Evolutionary conservation across 2,797 vertebrate species (phyloP).

Genomic region (Ctenopoma multispine): DNA sequence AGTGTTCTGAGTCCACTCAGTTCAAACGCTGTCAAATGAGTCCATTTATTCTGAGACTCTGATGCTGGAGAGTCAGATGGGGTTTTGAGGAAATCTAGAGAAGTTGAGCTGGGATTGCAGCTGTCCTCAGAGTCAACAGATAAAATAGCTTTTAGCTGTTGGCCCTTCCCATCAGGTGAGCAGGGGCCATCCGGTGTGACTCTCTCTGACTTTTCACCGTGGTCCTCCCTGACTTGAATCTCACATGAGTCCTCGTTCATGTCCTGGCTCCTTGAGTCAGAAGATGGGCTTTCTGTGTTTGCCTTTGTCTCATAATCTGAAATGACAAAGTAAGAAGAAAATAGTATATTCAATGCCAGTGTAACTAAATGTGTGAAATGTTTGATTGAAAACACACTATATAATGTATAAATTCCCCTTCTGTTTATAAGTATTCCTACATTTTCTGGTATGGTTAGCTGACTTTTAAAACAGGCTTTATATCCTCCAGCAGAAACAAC

Average conservation of each 20-base stretch:
- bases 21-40: conserved; percentile 95
- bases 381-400: background rate
- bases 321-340: conserved; percentile 7
- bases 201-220: conserved; percentile 81
- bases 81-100: conserved; percentile 88
- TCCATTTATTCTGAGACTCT: conserved; percentile 88
- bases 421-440: conserved; percentile 1
- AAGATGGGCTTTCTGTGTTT: conserved; percentile 89
- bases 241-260: conserved; percentile 93
- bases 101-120: conserved; percentile 75
- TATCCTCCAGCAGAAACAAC: background rate
- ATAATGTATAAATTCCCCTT: background rate
- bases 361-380: background rate
- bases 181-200: conserved; percentile 80
- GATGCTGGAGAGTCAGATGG: conserved; percentile 89
- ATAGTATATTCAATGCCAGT: background rate
- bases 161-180: conserved; percentile 84
- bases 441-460: background rate
- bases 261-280: conserved; percentile 90
- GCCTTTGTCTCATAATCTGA: conserved; percentile 89
- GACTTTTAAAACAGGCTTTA: background rate
- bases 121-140: conserved; percentile 91
- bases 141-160: conserved; percentile 87
- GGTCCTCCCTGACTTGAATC: conserved; percentile 83
- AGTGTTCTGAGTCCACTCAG: conserved; percentile 92